A percentile compares a stretch with the other conserved stretches of the same genome.
Conservation (phyloP, 64 coral and sea anemone species). For the Dendronephthya gigantea region DNA sequence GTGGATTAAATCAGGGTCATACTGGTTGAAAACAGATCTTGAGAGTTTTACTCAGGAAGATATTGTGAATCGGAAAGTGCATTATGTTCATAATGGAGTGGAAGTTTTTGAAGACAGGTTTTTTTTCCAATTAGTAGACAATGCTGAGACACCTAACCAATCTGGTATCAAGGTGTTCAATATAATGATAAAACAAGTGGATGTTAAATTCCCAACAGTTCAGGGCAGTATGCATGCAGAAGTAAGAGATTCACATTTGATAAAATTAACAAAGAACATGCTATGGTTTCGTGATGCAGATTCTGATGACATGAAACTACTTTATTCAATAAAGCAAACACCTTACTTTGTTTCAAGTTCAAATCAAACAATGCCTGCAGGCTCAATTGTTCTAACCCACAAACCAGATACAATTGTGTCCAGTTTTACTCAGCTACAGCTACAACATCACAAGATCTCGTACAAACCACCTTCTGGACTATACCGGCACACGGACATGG, state of each 20-base stretch:
- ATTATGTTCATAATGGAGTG: conserved; percentile 68
- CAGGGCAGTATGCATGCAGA: conserved; percentile 24
- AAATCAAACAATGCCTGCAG: conserved; percentile 33
- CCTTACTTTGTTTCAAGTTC: conserved; percentile 36
- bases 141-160: conserved; percentile 57
- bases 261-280: conserved; percentile 26
- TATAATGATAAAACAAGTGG: conserved; percentile 51
- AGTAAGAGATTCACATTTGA: conserved; percentile 46
- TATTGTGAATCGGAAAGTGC: conserved; percentile 52
- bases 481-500: conserved; percentile 41
- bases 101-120: conserved; percentile 63
- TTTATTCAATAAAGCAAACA: conserved; percentile 34
- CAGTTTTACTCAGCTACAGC: conserved; percentile 62
- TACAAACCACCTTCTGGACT: conserved; percentile 61
- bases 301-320: conserved; percentile 52
- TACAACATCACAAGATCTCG: conserved; percentile 61
- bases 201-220: conserved; percentile 42
- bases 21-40: conserved; percentile 50
- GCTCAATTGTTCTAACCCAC: conserved; percentile 36
- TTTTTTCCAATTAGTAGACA: conserved; percentile 58
- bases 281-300: conserved; percentile 69
- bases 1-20: conserved; percentile 46
- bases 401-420: conserved; percentile 28
- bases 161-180: conserved; percentile 61
- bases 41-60: conserved; percentile 71